Base-by-base conservation (phyloP, 2,113 vertebrate species). In the Rutilus rutilus region DNA sequence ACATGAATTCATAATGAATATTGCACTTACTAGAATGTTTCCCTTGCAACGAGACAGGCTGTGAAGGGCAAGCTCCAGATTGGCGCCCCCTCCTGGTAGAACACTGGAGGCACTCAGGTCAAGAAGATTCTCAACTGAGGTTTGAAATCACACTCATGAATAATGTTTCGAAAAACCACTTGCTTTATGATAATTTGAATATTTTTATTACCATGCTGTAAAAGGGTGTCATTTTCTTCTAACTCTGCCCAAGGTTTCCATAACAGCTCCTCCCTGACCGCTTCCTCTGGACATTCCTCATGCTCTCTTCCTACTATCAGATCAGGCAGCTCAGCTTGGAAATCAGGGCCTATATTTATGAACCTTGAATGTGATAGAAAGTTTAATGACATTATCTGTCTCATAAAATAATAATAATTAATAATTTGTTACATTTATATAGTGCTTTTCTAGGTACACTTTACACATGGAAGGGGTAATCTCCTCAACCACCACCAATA, bases 1-100 rank as follows among this genome's bases (percentile, higher is more conserved):
- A 64, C 59, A 47, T 42, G 1, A 39, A 19, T n/a, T 80, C 2
- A 1, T 14, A n/a, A 42, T n/a, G 1, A 47, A 25, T 27, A 6
- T 2, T 23, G 12, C 78, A 7, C 90, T 93, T 64, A 96, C 95
- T 93, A 95, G 83, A 36, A 91, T 88, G 86, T 96, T 88, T 12
- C 94, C 94, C 25, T 91, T 79, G 36, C 93, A 94, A 69, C 42
- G 54, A 62, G 91, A 93, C 25, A 96, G 93, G 80, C 94, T 93
- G 86, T 96, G 94, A 77, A 96, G 91, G 2, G 94, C 95, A 84
- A 96, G 92, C 88, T 96, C 95, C 1, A 92, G 90, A 89, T 96
- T 96, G 74, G 93, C 94, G 87, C 94, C 94, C 47, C 95, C 94
- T 85, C 94, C 95, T 90, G 95, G 95, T 42, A 96, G 23, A 12